A percentile compares a stretch with the other conserved stretches of the same genome.
These are phyloP conservation scores for Botia almorhae DNA, from an alignment of 2,797 vertebrate species.

Conservation along the genomic window DNA sequence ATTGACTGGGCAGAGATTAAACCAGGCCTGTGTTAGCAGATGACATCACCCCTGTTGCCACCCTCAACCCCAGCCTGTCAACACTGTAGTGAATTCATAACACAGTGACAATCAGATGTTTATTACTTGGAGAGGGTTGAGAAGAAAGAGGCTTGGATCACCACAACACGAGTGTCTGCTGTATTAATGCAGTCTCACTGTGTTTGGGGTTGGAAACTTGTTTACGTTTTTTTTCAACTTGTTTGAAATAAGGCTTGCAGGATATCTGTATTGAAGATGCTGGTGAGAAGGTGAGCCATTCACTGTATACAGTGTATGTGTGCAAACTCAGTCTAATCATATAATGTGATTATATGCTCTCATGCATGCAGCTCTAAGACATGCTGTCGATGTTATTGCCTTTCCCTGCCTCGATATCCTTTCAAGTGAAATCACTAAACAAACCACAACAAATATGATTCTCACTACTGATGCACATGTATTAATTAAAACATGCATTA, in stretches of 20 bases:
- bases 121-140: conserved; percentile 55
- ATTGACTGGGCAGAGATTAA: conserved; percentile 55
- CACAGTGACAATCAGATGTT: conserved; percentile 62
- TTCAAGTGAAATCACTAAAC: not conserved
- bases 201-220: too few species aligned
- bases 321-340: not conserved
- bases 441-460: not conserved
- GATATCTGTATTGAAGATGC: not conserved
- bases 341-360: not conserved
- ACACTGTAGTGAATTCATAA: conserved; percentile 68
- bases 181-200: not conserved
- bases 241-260: too few species aligned
- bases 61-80: conserved; percentile 48
- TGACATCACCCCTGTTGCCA: conserved; percentile 52
- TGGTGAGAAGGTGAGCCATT: not conserved
- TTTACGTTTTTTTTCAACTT: too few species aligned
- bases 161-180: not conserved
- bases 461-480: not conserved
- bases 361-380: too few species aligned
- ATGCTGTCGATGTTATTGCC: not conserved
- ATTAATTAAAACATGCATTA: not conserved
- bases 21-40: conserved; percentile 56
- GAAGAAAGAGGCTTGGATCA: not conserved
- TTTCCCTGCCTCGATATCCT: not conserved
- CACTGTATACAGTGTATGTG: not conserved